These are phyloP conservation scores for Spodoptera picta DNA, from an alignment of 2,888 invertebrate species.

Conservation along the genomic window DNA sequence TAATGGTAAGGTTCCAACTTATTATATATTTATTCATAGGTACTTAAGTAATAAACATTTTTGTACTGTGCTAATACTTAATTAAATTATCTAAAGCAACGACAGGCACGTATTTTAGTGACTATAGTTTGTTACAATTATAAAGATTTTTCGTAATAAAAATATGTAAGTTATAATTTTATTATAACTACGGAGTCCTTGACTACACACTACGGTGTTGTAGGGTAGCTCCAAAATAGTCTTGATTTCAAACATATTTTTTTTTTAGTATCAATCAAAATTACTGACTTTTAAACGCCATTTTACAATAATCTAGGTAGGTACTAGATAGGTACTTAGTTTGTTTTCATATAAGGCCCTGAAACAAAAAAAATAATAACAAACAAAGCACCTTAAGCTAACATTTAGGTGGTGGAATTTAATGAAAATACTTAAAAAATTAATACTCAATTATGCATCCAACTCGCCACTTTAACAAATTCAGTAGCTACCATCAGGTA, in stretches of 20 bases:
- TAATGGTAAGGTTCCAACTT: neutral
- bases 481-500: too few relatives aligned
- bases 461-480: too few relatives aligned
- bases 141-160: neutral
- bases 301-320: neutral
- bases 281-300: too few relatives aligned
- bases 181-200: neutral
- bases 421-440: too few relatives aligned
- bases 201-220: neutral
- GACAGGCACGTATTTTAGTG: constrained; percentile 19
- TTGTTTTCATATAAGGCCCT: too few relatives aligned
- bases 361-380: too few relatives aligned
- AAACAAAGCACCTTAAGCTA: too few relatives aligned
- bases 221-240: too few relatives aligned
- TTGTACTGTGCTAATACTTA: constrained; percentile 33
- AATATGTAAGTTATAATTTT: neutral
- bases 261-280: too few relatives aligned
- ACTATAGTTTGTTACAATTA: neutral
- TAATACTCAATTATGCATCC: too few relatives aligned
- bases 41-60: constrained; percentile 11
- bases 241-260: too few relatives aligned
- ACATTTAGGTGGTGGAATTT: too few relatives aligned
- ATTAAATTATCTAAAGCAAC: constrained; percentile 14
- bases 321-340: neutral
- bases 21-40: constrained; percentile 1